Percentiles rank a stretch among this genome's conserved stretches.
Conservation (phyloP, 2,113 vertebrate genomes). For the Collichthys lucidus region DNA sequence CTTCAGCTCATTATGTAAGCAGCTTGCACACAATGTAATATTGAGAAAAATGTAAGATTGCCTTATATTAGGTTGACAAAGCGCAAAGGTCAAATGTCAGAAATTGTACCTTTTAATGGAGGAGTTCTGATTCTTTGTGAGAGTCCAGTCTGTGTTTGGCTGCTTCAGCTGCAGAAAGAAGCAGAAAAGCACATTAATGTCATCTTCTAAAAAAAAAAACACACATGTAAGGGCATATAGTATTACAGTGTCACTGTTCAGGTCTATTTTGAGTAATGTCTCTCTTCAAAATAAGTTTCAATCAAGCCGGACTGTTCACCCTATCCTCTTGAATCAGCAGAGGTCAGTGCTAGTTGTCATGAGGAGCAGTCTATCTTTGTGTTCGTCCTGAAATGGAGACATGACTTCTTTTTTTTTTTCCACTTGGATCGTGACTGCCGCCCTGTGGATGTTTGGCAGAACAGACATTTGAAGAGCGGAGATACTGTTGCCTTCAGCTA, state of each 20-base stretch:
- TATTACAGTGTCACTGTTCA: neutral
- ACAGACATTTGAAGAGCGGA: constrained; percentile 11
- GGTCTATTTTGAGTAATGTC: neutral
- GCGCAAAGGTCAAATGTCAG: neutral
- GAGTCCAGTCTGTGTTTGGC: constrained; percentile 90
- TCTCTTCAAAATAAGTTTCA: neutral
- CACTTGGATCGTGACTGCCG: constrained; percentile 67
- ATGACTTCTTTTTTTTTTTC: constrained; percentile 12
- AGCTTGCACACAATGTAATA: neutral
- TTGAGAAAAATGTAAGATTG: neutral
- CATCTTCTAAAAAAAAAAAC: neutral
- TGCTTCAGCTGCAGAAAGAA: constrained; percentile 87
- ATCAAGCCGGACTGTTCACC: constrained; percentile 2
- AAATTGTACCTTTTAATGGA: constrained; percentile 88
- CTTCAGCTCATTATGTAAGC: neutral
- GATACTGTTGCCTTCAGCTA: constrained; percentile 50
- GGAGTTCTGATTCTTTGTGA: constrained; percentile 85
- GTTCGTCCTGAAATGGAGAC: constrained; percentile 45
- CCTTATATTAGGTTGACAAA: neutral
- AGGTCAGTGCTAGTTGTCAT: constrained; percentile 48
- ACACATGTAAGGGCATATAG: neutral
- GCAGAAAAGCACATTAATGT: constrained; percentile 40
- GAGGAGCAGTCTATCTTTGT: constrained; percentile 35
- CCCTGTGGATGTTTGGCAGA: constrained; percentile 73
- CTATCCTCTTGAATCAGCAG: constrained; percentile 9